Percentiles rank a stretch among this genome's conserved stretches.
phyloP scores from a whole-genome alignment of 2,797 vertebrate species.

The Sphaeramia orbicularis region DNA sequence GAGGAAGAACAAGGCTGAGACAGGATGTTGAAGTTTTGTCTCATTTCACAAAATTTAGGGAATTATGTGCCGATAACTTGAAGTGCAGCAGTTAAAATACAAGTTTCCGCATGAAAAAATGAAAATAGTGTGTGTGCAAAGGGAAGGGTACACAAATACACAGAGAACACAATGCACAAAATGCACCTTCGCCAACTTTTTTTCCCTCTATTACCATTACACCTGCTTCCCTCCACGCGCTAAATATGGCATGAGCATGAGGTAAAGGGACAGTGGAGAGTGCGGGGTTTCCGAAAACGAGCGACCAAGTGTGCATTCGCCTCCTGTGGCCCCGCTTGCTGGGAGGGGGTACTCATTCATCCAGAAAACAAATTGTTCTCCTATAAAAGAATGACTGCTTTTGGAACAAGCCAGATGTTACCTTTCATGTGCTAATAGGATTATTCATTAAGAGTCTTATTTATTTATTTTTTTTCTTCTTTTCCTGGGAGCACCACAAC shows the following conservation, averaged over 20 bases:
- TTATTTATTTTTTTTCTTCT: constrained; percentile 15
- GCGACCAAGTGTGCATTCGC: constrained; percentile 44
- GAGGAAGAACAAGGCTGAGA: constrained; percentile 12
- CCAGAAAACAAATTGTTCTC: constrained; percentile 70
- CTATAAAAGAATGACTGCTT: constrained; percentile 62
- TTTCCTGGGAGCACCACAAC: constrained; percentile 19
- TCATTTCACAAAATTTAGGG: not conserved
- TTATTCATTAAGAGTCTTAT: constrained; percentile 77
- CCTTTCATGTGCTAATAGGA: constrained; percentile 83
- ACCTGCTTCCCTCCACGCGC: not conserved
- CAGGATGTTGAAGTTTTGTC: constrained; percentile 19
- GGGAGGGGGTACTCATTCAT: constrained; percentile 58
- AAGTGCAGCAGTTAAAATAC: not conserved
- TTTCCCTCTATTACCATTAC: not conserved
- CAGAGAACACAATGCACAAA: constrained; percentile 22
- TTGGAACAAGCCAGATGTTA: constrained; percentile 78
- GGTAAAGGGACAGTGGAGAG: not conserved
- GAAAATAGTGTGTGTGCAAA: too few relatives aligned
- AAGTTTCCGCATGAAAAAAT: too few relatives aligned
- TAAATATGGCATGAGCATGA: not conserved
- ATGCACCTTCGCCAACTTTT: constrained; percentile 4
- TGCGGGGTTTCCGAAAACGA: constrained; percentile 29
- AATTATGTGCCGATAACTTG: not conserved
- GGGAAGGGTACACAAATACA: not conserved
- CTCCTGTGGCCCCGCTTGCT: constrained; percentile 42